A percentile compares a stretch with the other conserved stretches of the same genome.
Evolutionary conservation across 2,888 invertebrate genomes (phyloP).

Genomic region (Tineola bisselliella): DNA sequence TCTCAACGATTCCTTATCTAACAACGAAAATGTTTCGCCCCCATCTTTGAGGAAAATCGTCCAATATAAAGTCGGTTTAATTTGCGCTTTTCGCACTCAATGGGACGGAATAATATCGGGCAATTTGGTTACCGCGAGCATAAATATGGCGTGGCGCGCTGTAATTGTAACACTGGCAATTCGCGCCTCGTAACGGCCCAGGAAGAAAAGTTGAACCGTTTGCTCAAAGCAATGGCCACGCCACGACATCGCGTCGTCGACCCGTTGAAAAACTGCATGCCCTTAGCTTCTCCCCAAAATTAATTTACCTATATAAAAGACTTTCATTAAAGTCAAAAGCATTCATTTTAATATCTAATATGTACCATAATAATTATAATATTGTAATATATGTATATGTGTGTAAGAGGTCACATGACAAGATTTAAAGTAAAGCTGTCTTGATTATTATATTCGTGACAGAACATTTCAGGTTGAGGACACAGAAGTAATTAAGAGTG

Average conservation of each 20-base stretch:
- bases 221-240: constrained; percentile 33
- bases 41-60: constrained; percentile 62
- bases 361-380: no score
- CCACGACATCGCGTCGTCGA: neutral
- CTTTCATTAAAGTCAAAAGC: no score
- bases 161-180: constrained; percentile 66
- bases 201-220: constrained; percentile 63
- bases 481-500: constrained; percentile 54
- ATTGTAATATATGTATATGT: no score
- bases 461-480: constrained; percentile 30
- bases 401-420: neutral
- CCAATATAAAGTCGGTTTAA: constrained; percentile 69
- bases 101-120: constrained; percentile 69
- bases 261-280: neutral
- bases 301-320: neutral
- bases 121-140: constrained; percentile 68
- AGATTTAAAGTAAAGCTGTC: constrained; percentile 13
- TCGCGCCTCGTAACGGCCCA: constrained; percentile 66
- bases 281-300: neutral
- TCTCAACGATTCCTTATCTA: constrained; percentile 56
- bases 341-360: no score
- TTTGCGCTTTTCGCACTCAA: constrained; percentile 70
- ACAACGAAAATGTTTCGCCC: constrained; percentile 63
- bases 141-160: constrained; percentile 64
- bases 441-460: constrained; percentile 25